A percentile compares a stretch with the other conserved stretches of the same genome.
Conservation (phyloP, 2,113 vertebrate genomes). For the Hippocampus mohnikei region DNA sequence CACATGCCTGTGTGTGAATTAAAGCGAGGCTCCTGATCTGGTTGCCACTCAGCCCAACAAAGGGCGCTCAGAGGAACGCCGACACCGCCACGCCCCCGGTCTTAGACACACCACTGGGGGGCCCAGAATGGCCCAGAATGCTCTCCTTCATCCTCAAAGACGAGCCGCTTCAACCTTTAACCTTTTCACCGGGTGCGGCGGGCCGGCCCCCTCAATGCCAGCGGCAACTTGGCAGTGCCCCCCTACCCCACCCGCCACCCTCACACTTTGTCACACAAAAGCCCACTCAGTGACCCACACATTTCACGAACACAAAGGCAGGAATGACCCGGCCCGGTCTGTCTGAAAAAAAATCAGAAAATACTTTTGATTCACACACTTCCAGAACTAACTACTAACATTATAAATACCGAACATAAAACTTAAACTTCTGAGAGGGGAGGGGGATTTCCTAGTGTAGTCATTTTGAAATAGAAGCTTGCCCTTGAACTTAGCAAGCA, state of each 20-base stretch:
- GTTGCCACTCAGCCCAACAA: conserved; percentile 42
- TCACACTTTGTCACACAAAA: conserved; percentile 40
- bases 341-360: neutral
- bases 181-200: conserved; percentile 47
- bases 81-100: conserved; percentile 19
- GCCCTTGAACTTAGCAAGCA: conserved; percentile 42
- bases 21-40: conserved; percentile 35
- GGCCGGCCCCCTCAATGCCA: conserved; percentile 28
- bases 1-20: conserved; percentile 9
- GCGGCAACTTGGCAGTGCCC: conserved; percentile 35
- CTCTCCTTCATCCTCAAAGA: conserved; percentile 38
- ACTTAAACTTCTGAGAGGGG: neutral
- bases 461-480: conserved; percentile 21
- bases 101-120: conserved; percentile 34
- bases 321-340: conserved; percentile 13
- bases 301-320: conserved; percentile 52
- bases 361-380: neutral
- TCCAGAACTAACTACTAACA: neutral
- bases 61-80: conserved; percentile 45
- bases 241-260: neutral
- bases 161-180: conserved; percentile 47
- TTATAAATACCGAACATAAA: neutral
- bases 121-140: conserved; percentile 35
- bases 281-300: conserved; percentile 47
- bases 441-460: neutral